Evolutionary conservation across 1,140 invertebrate species (phyloP).

Genomic region (Aphis gossypii): DNA sequence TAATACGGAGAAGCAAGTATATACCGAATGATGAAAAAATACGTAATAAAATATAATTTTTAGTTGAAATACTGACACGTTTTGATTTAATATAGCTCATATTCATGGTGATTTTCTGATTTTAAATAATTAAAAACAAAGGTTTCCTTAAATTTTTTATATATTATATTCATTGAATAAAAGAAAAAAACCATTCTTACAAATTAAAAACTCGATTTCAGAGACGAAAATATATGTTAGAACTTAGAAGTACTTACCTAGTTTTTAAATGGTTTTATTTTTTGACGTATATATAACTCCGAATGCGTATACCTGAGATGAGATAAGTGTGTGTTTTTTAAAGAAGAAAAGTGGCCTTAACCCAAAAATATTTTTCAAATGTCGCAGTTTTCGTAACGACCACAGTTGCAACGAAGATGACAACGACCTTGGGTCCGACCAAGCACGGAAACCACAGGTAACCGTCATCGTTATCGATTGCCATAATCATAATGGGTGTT

Average conservation of each 20-base stretch:
- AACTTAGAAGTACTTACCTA: too few species aligned
- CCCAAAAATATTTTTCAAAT: constrained; percentile 22
- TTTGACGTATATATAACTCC: not conserved
- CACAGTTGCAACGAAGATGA: not conserved
- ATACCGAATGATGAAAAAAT: too few species aligned
- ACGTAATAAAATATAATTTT: too few species aligned
- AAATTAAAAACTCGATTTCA: not conserved
- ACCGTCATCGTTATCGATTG: not conserved
- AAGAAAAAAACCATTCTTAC: not conserved
- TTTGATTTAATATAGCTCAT: too few species aligned
- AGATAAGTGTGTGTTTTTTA: not conserved
- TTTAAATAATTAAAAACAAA: too few species aligned
- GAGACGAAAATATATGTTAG: not conserved
- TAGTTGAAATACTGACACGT: too few species aligned
- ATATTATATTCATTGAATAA: not conserved
- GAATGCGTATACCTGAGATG: not conserved
- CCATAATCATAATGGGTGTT: not conserved
- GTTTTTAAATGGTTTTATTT: not conserved
- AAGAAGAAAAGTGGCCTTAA: not conserved
- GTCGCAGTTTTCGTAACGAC: not conserved
- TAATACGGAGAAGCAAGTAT: too few species aligned
- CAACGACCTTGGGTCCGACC: not conserved
- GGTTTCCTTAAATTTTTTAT: not conserved
- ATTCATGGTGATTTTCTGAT: too few species aligned
- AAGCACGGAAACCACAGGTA: not conserved